A percentile compares a stretch with the other conserved stretches of the same genome.
Evolutionary conservation across 2,113 vertebrate genomes (phyloP).

Genomic region (Microcebus tavaratra): DNA sequence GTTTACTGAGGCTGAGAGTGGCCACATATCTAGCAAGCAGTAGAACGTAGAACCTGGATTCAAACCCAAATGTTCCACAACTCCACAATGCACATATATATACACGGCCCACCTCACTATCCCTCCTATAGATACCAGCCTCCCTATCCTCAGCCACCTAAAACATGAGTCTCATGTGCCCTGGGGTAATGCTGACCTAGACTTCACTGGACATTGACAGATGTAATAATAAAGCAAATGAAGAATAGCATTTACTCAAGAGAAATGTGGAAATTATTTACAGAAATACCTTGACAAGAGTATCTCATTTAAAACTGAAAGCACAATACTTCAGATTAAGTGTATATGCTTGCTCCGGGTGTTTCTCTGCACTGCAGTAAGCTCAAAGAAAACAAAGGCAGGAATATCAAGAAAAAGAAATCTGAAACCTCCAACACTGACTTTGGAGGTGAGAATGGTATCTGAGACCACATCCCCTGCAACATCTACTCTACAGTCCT

Average conservation of each 20-base stretch:
- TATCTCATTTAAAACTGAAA: neutral
- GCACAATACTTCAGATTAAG: neutral
- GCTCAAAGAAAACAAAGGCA: neutral
- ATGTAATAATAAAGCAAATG: conserved; percentile 30
- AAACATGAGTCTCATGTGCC: neutral
- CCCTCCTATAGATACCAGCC: neutral
- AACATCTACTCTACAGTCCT: neutral
- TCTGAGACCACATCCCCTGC: neutral
- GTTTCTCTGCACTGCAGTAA: neutral
- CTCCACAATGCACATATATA: neutral
- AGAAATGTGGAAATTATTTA: conserved; percentile 46
- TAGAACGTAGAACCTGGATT: neutral
- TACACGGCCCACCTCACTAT: neutral
- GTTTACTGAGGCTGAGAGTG: neutral
- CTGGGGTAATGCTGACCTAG: neutral
- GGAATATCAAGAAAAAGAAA: neutral
- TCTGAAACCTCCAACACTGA: neutral
- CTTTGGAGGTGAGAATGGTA: neutral
- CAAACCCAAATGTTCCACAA: neutral
- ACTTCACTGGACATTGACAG: neutral
- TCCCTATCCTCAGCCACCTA: neutral
- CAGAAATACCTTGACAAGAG: neutral
- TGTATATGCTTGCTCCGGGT: neutral
- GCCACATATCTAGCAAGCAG: neutral
- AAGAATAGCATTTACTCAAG: conserved; percentile 13